Evolutionary conservation across 2,113 vertebrate genomes (phyloP), one percentile per base, ranked within the genome.

Genomic region (Mustela lutreola): DNA sequence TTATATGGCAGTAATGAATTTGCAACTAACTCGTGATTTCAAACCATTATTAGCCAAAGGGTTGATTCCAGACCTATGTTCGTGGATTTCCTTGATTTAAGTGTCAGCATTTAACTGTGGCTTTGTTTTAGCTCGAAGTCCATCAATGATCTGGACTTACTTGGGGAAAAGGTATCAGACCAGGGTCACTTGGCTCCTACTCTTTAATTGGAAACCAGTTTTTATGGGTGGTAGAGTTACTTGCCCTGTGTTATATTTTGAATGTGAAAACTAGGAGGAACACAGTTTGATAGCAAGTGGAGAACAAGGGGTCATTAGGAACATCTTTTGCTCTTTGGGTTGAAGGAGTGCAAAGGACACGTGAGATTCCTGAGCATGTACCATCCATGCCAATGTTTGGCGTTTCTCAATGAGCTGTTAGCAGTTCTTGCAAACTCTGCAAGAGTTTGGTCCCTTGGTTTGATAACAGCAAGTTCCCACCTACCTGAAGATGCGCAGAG

Each of bases 1-100:
- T 97, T 98, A 97, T 79, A 95, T 94, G 89, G 96, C 86, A 88
- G 63, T 85, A 73, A 22, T 91, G 84, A 85, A 85, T 96, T 67
- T 96, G 65, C 84, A 97, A 82, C 39, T 65, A 63, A 19, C 93
- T 93, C 80, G 83, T 82, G 39, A 60, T 87, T 95, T 94, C 91
- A 97, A 71, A 82, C 96, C 73, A 93, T 95, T 94, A 89, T 96
- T 95, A 95, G 42, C 56, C 91, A 56, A 73, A 71, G 63, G 36
- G 19, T 67, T 21, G 70, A 73, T 94, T 94, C 84, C 58, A 95
- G 39, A 80, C 75, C 70, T 71, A 16, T 81, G 50, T 85, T 93
- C 16, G 5, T 94, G 81, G 42, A 45, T 88, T 63, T 93, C 67
- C 53, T 92, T 39, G 39, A 50, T 42, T 78, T 92, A 81, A 91